These are phyloP conservation scores for Drosophila percnosoma DNA, from an alignment of 2,888 invertebrate genomes.

Conservation along the genomic window DNA sequence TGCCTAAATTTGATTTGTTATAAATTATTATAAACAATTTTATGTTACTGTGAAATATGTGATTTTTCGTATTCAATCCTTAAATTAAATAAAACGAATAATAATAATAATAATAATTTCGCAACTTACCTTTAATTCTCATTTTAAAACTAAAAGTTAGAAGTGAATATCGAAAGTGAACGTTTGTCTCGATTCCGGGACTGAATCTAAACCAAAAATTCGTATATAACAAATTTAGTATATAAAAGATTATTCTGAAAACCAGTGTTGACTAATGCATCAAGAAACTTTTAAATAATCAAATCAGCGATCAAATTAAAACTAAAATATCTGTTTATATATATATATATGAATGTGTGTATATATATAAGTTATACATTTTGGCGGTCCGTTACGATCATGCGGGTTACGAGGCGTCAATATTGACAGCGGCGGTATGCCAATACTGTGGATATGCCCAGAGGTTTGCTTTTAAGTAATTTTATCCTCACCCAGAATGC, in stretches of 20 bases:
- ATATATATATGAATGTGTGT: too few relatives aligned
- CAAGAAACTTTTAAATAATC: neutral
- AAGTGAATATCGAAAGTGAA: neutral
- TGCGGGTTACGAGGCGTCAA: constrained; percentile 73
- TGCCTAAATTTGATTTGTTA: neutral
- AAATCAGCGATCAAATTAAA: too few relatives aligned
- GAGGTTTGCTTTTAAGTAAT: constrained; percentile 72
- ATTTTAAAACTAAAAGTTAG: neutral
- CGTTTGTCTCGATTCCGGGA: neutral
- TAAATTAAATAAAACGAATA: neutral
- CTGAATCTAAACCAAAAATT: neutral
- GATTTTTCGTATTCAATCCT: too few relatives aligned
- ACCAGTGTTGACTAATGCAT: neutral
- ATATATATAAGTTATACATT: constrained; percentile 9
- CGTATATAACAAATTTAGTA: neutral
- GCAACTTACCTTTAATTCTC: neutral
- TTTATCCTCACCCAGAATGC: constrained; percentile 79
- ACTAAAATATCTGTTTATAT: neutral
- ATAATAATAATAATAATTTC: too few relatives aligned
- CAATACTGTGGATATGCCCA: constrained; percentile 72
- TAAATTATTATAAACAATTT: neutral
- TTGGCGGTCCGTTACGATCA: constrained; percentile 58
- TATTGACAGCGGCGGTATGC: constrained; percentile 76
- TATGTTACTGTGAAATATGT: too few relatives aligned
- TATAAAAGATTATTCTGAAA: neutral